Evolutionary conservation across 2,888 invertebrate species (phyloP).

Genomic region (Orthonychiurus folsomi): DNA sequence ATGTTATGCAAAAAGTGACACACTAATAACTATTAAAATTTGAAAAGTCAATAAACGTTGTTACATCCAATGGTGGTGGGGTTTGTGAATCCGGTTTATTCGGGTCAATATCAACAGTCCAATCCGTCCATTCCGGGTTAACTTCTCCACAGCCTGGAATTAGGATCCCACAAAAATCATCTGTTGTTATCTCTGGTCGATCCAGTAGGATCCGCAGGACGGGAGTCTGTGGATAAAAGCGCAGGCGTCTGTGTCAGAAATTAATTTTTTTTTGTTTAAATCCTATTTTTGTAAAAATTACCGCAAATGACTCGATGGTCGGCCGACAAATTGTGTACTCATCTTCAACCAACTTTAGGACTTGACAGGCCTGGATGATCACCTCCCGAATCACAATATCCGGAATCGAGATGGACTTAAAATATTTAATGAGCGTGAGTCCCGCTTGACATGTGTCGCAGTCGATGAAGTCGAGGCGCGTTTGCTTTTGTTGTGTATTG

Average conservation of each 20-base stretch:
- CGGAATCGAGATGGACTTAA: neutral
- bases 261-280: too few species aligned
- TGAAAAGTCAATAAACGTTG: too few species aligned
- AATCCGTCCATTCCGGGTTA: conserved; percentile 17
- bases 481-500: neutral
- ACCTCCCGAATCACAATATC: neutral
- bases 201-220: too few species aligned
- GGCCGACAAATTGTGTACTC: neutral
- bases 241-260: too few species aligned
- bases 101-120: conserved; percentile 18
- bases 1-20: too few species aligned
- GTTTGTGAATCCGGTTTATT: conserved; percentile 16
- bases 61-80: conserved; percentile 16
- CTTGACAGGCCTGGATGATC: neutral
- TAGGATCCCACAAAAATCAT: conserved; percentile 51
- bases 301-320: too few species aligned
- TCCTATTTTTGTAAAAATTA: too few species aligned
- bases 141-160: conserved; percentile 17
- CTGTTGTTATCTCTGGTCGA: neutral
- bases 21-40: too few species aligned
- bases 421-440: neutral
- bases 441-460: neutral
- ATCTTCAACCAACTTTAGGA: neutral
- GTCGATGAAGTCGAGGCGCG: neutral
- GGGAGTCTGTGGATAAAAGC: too few species aligned